These are phyloP conservation scores for Cheilosia impressa DNA, from an alignment of 2,888 invertebrate species.

Conservation along the genomic window DNA sequence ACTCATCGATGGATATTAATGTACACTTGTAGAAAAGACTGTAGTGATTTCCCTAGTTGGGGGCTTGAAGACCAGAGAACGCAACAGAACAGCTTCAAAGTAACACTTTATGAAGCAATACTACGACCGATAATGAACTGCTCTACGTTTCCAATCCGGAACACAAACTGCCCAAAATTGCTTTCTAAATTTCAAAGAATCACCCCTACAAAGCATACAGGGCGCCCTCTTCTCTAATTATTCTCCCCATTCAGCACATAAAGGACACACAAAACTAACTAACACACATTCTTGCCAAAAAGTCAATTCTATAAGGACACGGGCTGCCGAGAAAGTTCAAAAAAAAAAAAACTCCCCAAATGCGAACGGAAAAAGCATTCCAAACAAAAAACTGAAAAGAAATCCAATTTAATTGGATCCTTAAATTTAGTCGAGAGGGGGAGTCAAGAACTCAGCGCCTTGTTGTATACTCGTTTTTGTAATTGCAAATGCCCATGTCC, in stretches of 20 bases:
- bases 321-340: neutral
- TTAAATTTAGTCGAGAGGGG: constrained; percentile 53
- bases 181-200: constrained; percentile 9
- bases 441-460: constrained; percentile 36
- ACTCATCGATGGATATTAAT: no score
- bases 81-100: no score
- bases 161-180: neutral
- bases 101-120: no score
- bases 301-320: constrained; percentile 41
- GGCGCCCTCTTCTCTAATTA: constrained; percentile 36
- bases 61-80: no score
- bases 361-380: constrained; percentile 11
- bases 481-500: constrained; percentile 55
- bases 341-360: constrained; percentile 27
- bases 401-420: constrained; percentile 72
- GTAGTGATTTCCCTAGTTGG: no score
- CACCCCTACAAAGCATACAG: neutral
- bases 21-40: no score
- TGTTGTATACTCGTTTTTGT: constrained; percentile 43
- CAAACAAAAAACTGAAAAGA: constrained; percentile 33
- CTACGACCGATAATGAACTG: no score
- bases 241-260: constrained; percentile 41
- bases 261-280: constrained; percentile 15
- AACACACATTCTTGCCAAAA: constrained; percentile 30
- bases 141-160: no score